phyloP scores from a whole-genome alignment of 2,113 vertebrate species.

The Drymodes brunneopygia region DNA sequence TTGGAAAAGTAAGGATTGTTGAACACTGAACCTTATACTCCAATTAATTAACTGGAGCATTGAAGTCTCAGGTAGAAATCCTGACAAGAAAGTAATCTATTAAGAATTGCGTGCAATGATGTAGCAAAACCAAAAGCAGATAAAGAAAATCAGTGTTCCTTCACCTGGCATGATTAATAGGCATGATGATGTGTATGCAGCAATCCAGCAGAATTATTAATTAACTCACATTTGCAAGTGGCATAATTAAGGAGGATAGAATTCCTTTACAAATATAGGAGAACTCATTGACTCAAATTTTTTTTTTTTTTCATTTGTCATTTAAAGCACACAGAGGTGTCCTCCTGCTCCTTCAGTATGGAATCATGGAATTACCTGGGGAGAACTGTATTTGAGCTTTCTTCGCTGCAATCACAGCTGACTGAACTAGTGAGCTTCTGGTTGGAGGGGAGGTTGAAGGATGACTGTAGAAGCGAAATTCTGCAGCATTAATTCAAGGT shows the following conservation, averaged over 20 bases:
- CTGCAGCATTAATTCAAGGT: background rate
- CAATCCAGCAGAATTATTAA: background rate
- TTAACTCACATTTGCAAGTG: background rate
- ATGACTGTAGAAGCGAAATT: background rate
- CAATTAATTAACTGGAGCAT: background rate
- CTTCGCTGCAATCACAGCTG: background rate
- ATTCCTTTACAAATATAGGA: background rate
- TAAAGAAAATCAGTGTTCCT: background rate
- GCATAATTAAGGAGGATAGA: background rate
- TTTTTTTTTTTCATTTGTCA: background rate
- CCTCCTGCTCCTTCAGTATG: background rate
- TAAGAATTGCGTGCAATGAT: background rate
- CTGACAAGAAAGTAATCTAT: background rate
- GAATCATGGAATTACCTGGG: background rate
- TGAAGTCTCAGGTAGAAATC: background rate
- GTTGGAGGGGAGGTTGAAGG: background rate
- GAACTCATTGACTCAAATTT: background rate
- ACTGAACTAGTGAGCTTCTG: background rate
- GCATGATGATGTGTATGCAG: background rate
- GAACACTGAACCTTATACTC: background rate
- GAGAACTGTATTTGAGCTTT: background rate
- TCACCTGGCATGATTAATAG: background rate
- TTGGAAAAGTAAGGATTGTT: background rate
- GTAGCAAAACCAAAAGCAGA: background rate
- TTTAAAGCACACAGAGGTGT: background rate